These are phyloP conservation scores for Beroe ovata DNA, from an alignment of 37 sponge, comb jelly and placozoan species.

Conservation along the genomic window DNA sequence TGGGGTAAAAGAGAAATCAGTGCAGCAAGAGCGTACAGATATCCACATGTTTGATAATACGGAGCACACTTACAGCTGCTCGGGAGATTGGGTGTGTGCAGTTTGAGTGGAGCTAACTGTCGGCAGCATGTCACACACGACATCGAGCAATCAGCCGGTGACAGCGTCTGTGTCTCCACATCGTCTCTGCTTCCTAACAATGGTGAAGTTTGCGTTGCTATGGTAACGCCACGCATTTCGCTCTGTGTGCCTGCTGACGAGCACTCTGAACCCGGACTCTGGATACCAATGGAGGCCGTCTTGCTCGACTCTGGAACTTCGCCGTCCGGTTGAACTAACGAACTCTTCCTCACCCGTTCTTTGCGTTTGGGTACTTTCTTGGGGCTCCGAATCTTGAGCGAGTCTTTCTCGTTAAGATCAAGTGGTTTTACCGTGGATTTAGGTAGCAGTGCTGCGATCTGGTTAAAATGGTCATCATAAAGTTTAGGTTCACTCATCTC, in stretches of 20 bases:
- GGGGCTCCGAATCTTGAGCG: background rate
- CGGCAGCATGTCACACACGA: slow-evolving; percentile 21
- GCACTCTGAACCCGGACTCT: background rate
- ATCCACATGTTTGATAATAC: too few relatives aligned
- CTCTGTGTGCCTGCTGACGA: background rate
- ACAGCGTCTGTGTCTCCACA: slow-evolving; percentile 61
- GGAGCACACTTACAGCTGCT: background rate
- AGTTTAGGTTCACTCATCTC: too few relatives aligned
- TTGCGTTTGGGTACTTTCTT: slow-evolving; percentile 10
- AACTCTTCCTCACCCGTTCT: background rate
- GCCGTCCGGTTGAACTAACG: too few relatives aligned
- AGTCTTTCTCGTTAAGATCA: background rate
- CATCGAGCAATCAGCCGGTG: background rate
- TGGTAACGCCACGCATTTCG: background rate
- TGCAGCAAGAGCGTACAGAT: too few relatives aligned
- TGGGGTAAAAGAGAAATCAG: slow-evolving; percentile 12
- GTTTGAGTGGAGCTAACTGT: slow-evolving; percentile 30
- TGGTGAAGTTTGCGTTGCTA: background rate
- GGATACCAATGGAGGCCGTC: background rate
- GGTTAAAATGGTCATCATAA: too few relatives aligned
- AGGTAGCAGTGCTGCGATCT: background rate
- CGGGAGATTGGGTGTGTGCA: background rate
- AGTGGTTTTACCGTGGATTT: background rate
- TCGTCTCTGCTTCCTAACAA: background rate
- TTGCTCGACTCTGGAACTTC: too few relatives aligned